A percentile compares a stretch with the other conserved stretches of the same genome.
phyloP scores from a whole-genome alignment of 1,140 invertebrate species.

The Bombus picipes region DNA sequence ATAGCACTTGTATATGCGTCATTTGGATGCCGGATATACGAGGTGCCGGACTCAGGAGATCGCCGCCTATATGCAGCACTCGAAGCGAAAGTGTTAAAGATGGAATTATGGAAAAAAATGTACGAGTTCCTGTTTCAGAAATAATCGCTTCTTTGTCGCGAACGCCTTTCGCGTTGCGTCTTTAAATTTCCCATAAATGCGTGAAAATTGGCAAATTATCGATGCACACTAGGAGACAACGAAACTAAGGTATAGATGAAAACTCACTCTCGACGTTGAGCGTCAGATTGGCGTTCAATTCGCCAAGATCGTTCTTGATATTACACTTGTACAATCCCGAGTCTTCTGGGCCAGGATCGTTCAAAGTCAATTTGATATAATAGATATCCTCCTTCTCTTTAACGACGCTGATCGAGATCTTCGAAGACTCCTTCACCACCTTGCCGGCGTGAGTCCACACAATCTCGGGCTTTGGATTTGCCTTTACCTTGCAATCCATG shows the following conservation, averaged over 20 bases:
- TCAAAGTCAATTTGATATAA: slow-evolving; percentile 94
- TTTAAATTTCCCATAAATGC: not conserved
- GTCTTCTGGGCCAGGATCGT: slow-evolving; percentile 96
- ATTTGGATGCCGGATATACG: too few relatives aligned
- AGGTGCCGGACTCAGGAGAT: too few relatives aligned
- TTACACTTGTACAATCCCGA: slow-evolving; percentile 99
- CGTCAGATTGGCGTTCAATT: slow-evolving; percentile 97
- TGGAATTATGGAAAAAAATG: too few relatives aligned
- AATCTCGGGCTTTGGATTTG: slow-evolving; percentile 96
- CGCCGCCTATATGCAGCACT: too few relatives aligned
- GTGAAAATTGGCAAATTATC: too few relatives aligned
- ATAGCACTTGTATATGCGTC: too few relatives aligned
- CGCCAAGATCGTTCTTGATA: slow-evolving; percentile 97
- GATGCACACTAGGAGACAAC: too few relatives aligned
- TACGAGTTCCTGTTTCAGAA: too few relatives aligned
- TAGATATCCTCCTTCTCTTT: slow-evolving; percentile 93
- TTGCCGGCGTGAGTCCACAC: slow-evolving; percentile 95
- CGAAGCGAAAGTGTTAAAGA: too few relatives aligned
- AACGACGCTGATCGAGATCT: slow-evolving; percentile 88
- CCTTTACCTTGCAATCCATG: slow-evolving; percentile 98
- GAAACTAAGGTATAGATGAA: not conserved
- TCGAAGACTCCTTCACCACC: slow-evolving; percentile 90
- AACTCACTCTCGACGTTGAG: slow-evolving; percentile 98
- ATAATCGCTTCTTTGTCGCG: too few relatives aligned
- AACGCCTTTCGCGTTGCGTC: too few relatives aligned